A percentile compares a stretch with the other conserved stretches of the same genome.
Evolutionary conservation across 2,113 vertebrate genomes (phyloP).

Genomic region (Pipra filicauda): DNA sequence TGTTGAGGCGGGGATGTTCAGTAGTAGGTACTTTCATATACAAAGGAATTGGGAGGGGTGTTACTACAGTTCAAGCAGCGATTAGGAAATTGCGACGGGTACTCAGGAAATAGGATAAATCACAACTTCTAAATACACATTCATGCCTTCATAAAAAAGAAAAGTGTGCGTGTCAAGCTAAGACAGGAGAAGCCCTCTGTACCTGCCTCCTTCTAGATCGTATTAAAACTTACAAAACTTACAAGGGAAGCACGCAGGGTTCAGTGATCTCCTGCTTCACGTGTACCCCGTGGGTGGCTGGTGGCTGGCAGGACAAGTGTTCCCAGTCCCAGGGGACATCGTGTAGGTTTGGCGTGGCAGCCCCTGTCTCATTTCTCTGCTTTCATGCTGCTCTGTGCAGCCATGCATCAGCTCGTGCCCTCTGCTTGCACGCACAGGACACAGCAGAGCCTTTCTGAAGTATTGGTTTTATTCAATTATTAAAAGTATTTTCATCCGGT

Average conservation of each 20-base stretch:
- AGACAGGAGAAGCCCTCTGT: not conserved
- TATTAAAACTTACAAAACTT: not conserved
- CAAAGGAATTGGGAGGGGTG: not conserved
- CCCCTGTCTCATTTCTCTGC: not conserved
- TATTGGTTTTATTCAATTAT: not conserved
- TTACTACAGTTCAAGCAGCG: fast-evolving
- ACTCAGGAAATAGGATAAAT: not conserved
- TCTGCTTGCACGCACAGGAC: not conserved
- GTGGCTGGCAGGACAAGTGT: fast-evolving
- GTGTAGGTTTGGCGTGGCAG: not conserved
- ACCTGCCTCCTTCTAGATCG: not conserved
- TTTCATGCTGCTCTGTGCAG: not conserved
- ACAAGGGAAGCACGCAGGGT: not conserved
- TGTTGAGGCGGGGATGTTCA: not conserved
- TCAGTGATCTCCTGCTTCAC: not conserved
- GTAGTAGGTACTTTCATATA: fast-evolving
- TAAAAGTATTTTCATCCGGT: not conserved
- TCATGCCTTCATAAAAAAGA: not conserved
- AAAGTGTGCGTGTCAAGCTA: not conserved
- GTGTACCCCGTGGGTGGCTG: not conserved
- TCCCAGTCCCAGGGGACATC: fast-evolving
- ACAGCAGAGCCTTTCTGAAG: not conserved
- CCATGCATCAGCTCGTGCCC: not conserved
- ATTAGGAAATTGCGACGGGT: not conserved
- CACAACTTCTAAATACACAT: not conserved